Evolutionary conservation across 2,888 invertebrate species (phyloP).

Genomic region (Cartodere bifasciata): DNA sequence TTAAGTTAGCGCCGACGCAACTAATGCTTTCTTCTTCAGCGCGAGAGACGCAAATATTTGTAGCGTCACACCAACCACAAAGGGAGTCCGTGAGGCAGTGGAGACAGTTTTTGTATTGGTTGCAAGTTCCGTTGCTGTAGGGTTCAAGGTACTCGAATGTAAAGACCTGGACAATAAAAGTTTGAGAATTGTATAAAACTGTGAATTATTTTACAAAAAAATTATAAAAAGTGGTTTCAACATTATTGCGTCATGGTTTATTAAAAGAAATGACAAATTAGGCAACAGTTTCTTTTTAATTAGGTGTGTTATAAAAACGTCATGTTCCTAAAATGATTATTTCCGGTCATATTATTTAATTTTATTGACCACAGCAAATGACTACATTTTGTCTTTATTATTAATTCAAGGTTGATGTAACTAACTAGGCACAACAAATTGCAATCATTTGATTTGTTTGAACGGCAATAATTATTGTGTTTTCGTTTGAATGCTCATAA

Average conservation of each 20-base stretch:
- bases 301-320: no score
- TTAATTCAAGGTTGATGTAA: no score
- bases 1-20: slow-evolving; percentile 41
- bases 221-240: not conserved
- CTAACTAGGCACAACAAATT: no score
- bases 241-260: not conserved
- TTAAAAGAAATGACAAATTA: no score
- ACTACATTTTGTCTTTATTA: no score
- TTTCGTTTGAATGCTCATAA: no score
- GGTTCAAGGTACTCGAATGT: slow-evolving; percentile 85
- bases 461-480: no score
- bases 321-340: no score
- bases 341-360: no score
- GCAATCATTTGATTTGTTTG: no score
- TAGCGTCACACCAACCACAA: slow-evolving; percentile 86
- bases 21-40: slow-evolving; percentile 51
- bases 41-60: slow-evolving; percentile 56
- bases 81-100: slow-evolving; percentile 77
- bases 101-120: slow-evolving; percentile 68
- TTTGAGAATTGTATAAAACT: slow-evolving; percentile 1
- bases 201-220: not conserved
- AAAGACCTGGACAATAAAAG: slow-evolving; percentile 39
- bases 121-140: slow-evolving; percentile 67
- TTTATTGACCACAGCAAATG: no score
- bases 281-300: no score